Evolutionary conservation across 2,888 invertebrate genomes (phyloP).

Genomic region (Acholoe squamosa): DNA sequence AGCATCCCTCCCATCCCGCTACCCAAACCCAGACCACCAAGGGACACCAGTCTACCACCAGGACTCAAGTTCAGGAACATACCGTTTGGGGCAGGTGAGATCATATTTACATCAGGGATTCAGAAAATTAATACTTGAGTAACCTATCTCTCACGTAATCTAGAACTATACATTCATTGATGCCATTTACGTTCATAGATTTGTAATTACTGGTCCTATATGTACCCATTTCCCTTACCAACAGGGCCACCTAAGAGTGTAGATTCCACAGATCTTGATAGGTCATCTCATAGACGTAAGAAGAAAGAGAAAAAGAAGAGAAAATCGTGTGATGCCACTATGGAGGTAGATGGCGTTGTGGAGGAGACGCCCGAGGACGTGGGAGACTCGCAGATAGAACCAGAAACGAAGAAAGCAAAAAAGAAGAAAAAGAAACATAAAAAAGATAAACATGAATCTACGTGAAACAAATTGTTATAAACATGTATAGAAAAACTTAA

Average conservation of each 20-base stretch:
- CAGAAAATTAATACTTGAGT: no score
- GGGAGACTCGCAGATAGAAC: background rate
- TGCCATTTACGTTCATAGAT: no score
- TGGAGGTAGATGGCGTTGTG: background rate
- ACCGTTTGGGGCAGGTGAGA: background rate
- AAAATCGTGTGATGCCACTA: background rate
- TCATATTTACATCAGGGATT: no score
- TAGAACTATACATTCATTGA: no score
- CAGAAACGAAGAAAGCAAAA: background rate
- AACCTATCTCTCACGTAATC: no score
- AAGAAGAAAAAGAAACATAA: constrained; percentile 32
- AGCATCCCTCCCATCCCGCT: background rate
- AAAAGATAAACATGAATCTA: background rate
- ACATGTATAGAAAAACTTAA: no score
- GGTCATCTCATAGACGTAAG: background rate
- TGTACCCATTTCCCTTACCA: no score
- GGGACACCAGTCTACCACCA: constrained; percentile 13
- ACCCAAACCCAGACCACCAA: background rate
- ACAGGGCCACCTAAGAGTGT: no score
- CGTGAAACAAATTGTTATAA: background rate
- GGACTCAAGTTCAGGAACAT: constrained; percentile 15
- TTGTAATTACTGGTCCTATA: no score
- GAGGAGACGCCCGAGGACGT: background rate
- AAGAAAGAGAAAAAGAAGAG: constrained; percentile 17
- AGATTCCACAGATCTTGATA: background rate